Base-by-base conservation (phyloP, 2,113 vertebrate species). In the Vulpes lagopus region DNA sequence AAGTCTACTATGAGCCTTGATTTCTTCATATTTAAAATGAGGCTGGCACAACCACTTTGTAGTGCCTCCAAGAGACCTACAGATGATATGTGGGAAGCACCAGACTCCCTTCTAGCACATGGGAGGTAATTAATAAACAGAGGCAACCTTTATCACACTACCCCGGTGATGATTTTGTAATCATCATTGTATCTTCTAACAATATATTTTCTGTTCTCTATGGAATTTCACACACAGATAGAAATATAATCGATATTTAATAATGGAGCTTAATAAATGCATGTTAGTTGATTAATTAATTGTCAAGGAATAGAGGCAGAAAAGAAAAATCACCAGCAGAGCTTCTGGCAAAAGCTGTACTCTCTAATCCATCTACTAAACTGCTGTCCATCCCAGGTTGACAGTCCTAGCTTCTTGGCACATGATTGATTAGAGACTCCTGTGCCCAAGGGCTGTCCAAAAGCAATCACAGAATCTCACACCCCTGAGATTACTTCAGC, bases 161-260 rank as follows among this genome's bases (percentile, higher is more conserved):
- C 12, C 6, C 30, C 16, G 32, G 35, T 73, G 62, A 53, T 87
- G 59, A 55, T 43, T 95, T 78, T 79, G 16, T 62, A 30, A 55
- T 59, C n/a, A 83, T 23, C 35, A 91, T 53, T n/a, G 32, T 59
- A 11, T 27, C 43, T 22, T 19, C 86, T n/a, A n/a, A 59, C 60
- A 90, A 51, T 32, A 51, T 4, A 0, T 80, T 20, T 91, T 93
- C 69, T n/a, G 8, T 78, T 87, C n/a, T 67, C 86, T 19, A 8
- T 53, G 55, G 17, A 78, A n/a, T 11, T n/a, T 89, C 51, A 81
- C 32, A 73, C 11, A 14, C 20, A n/a, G 20, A 12, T 74, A 62
- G 69, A 97, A 92, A 84, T 62, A 22, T 3, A 73, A 78, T 82
- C 53, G 17, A 62, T 55, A 88, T 65, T 91, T 81, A 87, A 59